These are phyloP conservation scores for Enteromius mattozi DNA, from an alignment of 2,797 vertebrate genomes.

Conservation along the genomic window DNA sequence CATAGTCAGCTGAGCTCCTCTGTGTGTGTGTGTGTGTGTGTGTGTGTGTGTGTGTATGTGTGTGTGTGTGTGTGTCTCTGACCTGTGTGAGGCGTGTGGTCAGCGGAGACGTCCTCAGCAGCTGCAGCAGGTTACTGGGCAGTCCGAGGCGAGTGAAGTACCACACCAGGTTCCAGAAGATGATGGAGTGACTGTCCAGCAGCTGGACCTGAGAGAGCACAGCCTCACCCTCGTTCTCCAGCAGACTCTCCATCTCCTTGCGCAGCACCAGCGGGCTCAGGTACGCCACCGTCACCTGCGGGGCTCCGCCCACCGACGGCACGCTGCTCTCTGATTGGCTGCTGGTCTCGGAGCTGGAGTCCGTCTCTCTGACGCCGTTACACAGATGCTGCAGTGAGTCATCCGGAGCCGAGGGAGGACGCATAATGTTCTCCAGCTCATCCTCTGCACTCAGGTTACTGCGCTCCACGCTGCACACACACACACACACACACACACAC, in stretches of 20 bases:
- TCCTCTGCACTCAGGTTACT: constrained; percentile 70
- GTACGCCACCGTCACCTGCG: constrained; percentile 86
- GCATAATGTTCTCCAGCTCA: constrained; percentile 67
- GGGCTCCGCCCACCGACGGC: constrained; percentile 63
- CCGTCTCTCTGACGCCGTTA: constrained; percentile 83
- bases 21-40: neutral
- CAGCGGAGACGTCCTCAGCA: constrained; percentile 81
- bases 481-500: neutral
- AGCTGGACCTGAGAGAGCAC: constrained; percentile 86
- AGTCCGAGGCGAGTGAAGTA: constrained; percentile 88
- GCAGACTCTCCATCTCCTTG: constrained; percentile 91
- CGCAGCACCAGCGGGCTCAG: constrained; percentile 91
- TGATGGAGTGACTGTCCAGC: constrained; percentile 90
- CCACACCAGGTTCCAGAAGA: constrained; percentile 97
- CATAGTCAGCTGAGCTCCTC: neutral
- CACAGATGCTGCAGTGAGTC: constrained; percentile 69
- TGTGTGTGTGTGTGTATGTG: neutral
- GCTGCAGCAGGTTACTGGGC: constrained; percentile 85
- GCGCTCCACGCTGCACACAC: constrained; percentile 65
- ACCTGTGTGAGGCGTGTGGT: constrained; percentile 75
- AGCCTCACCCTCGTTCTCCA: constrained; percentile 92
- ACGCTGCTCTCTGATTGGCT: constrained; percentile 73
- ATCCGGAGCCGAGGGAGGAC: constrained; percentile 63
- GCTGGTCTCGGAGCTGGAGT: constrained; percentile 78
- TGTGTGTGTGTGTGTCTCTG: neutral